A percentile compares a stretch with the other conserved stretches of the same genome.
These are phyloP conservation scores for Pilophorus perplexus DNA, from an alignment of 2,888 invertebrate species.

Conservation along the genomic window DNA sequence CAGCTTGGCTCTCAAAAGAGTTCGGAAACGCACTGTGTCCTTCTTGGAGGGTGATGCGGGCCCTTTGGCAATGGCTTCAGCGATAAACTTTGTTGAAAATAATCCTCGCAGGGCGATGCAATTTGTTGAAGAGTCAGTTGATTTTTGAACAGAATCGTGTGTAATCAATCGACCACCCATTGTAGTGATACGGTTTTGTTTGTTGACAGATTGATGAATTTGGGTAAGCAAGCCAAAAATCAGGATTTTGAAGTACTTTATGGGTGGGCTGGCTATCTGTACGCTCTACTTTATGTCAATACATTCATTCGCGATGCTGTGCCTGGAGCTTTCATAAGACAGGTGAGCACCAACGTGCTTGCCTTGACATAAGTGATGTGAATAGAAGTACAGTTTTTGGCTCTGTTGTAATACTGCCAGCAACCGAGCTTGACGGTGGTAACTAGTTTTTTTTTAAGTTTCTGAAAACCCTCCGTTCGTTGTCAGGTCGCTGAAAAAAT, in stretches of 20 bases:
- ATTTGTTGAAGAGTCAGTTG: neutral
- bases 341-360: constrained; percentile 21
- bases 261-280: constrained; percentile 81
- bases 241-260: constrained; percentile 81
- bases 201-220: neutral
- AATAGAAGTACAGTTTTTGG: neutral
- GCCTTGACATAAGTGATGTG: too few relatives aligned
- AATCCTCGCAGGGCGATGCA: constrained; percentile 11
- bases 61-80: constrained; percentile 62
- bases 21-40: constrained; percentile 58
- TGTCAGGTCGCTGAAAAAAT: constrained; percentile 59
- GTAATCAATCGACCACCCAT: too few relatives aligned
- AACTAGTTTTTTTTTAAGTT: neutral
- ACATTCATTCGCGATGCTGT: constrained; percentile 55
- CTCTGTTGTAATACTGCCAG: neutral
- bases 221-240: neutral
- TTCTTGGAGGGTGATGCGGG: constrained; percentile 70
- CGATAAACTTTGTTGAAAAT: constrained; percentile 58
- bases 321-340: constrained; percentile 25
- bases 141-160: too few relatives aligned
- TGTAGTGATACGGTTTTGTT: too few relatives aligned
- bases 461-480: constrained; percentile 14
- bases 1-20: constrained; percentile 53
- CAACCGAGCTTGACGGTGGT: too few relatives aligned
- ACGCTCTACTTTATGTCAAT: constrained; percentile 71